Evolutionary conservation across 2,113 vertebrate genomes (phyloP).

Genomic region (Alouatta palliata): DNA sequence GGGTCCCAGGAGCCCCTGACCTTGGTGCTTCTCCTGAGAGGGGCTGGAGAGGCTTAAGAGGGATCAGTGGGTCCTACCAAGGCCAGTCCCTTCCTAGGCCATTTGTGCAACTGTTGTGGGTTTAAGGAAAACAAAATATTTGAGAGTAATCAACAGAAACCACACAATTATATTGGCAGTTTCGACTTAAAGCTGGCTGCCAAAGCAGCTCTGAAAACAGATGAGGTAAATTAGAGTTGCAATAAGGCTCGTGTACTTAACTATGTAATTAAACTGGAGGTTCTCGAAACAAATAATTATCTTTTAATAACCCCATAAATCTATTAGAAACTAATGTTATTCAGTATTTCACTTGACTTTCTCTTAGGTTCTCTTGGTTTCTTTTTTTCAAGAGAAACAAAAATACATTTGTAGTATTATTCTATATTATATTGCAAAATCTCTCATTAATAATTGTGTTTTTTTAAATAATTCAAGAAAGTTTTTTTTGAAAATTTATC

Average conservation of each 20-base stretch:
- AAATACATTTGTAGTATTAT: background rate
- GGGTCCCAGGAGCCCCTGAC: background rate
- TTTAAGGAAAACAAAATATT: background rate
- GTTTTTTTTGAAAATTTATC: background rate
- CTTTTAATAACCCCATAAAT: conserved; percentile 77
- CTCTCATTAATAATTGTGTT: background rate
- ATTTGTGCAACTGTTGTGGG: background rate
- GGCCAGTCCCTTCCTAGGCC: background rate
- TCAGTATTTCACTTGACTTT: conserved; percentile 65
- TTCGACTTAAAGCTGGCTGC: conserved; percentile 44
- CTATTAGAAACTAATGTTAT: conserved; percentile 58
- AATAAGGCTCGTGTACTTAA: conserved; percentile 64
- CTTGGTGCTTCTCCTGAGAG: background rate
- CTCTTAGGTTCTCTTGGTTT: conserved; percentile 17
- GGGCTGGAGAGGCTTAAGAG: background rate
- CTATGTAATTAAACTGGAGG: conserved; percentile 76
- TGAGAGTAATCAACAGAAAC: background rate
- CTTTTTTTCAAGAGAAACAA: conserved; percentile 56
- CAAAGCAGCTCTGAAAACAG: conserved; percentile 41
- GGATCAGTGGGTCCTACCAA: background rate
- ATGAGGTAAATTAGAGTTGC: conserved; percentile 62
- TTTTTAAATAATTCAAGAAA: background rate
- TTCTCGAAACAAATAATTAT: conserved; percentile 70
- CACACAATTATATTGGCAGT: background rate
- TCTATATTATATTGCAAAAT: background rate